Evolutionary conservation across 2,888 invertebrate genomes (phyloP), one percentile per base, ranked within the genome.

Genomic region (Hyles lineata): DNA sequence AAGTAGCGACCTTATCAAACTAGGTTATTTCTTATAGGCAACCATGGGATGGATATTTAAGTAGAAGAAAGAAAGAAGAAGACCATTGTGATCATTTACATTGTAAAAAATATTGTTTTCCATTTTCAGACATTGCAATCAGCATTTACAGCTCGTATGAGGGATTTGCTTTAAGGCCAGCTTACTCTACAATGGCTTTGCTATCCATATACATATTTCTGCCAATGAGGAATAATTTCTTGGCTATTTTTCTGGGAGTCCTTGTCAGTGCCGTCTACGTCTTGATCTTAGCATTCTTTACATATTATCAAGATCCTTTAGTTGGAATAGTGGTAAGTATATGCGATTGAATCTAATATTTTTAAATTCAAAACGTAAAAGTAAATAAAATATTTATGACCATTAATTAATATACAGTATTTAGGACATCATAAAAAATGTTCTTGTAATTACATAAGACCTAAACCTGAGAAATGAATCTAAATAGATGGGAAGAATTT

Each of bases 131-230:
- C 88, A 90, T 97, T 32, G 94, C 95, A 2, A 89, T 97, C 19
- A 96, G 97, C 35, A 92, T 97, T 72, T 97, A 96, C 86, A 96
- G 97, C 81, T 93, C 94, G 1, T 88, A 92, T 19, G 92, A 92
- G 76, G 95, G 95, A 50, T 91, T 95, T 67, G 84, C 91, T 3
- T 88, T 96, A 0, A 95, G 97, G 72, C 97, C 97, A 23, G 96
- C 97, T 0, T 97, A 97, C 83, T 95, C 96, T 1, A 96, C 96
- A 0, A 96, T 97, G 87, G 96, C 97, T 1, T 94, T 98, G 1
- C 95, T 98, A 71, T 96, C 97, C 1, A 96, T 97, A 76, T 98
- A 98, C 88, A 96, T 98, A 77, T 98, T 98, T 89, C 95, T 98
- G 78, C 98, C 98, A 0, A 95, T 98, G 83, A 96, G 97, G 29